Conservation (phyloP, 2,113 vertebrate species). For the Catharus fuscescens region DNA sequence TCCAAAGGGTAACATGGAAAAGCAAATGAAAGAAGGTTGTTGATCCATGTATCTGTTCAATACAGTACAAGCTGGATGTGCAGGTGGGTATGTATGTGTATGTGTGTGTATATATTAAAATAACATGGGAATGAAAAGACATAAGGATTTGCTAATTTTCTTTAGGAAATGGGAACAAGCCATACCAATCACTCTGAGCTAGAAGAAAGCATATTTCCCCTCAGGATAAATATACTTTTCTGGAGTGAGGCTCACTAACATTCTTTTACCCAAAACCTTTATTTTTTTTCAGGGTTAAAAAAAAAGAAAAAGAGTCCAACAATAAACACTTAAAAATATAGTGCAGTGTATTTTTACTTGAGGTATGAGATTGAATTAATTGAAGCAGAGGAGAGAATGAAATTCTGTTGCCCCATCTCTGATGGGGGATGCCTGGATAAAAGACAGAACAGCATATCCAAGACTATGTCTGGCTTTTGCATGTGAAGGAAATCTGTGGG, state of each 20-base stretch:
- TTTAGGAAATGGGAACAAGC: background rate
- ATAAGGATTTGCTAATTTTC: background rate
- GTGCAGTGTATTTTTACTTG: background rate
- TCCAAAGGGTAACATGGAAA: background rate
- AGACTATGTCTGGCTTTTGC: background rate
- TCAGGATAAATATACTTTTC: background rate
- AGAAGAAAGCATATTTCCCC: background rate
- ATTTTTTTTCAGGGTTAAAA: rapidly evolving
- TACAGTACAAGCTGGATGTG: background rate
- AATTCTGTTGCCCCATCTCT: background rate
- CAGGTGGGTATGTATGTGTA: background rate
- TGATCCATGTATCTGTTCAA: background rate
- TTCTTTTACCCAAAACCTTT: background rate
- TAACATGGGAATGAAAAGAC: background rate
- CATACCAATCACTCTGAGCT: background rate
- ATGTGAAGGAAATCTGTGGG: background rate
- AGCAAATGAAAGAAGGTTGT: background rate
- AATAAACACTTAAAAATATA: background rate
- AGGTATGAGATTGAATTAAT: background rate
- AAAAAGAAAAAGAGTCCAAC: background rate
- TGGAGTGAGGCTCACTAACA: background rate
- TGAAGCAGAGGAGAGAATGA: background rate
- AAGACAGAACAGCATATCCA: background rate
- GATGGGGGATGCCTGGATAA: background rate
- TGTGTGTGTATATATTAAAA: background rate